phyloP scores from a whole-genome alignment of 2,113 vertebrate species.

The Balaenoptera acutorostrata region DNA sequence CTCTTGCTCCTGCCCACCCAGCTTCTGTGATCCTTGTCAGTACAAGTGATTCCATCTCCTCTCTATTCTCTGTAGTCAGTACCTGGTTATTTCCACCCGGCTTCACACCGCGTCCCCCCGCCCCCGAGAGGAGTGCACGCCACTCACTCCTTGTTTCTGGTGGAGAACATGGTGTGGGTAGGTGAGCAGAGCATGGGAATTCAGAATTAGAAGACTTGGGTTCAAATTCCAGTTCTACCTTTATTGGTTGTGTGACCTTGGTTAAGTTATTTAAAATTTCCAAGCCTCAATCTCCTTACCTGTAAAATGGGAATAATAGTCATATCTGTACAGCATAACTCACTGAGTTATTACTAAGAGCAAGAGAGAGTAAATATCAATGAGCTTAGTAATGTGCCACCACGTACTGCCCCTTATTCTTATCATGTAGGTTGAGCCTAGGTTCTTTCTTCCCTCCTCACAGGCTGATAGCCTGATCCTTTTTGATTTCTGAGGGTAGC shows the following conservation, averaged over 20 bases:
- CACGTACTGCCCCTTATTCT: rapidly evolving
- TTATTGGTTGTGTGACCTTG: neutral
- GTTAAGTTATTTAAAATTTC: neutral
- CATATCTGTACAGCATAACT: neutral
- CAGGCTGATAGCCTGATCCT: neutral
- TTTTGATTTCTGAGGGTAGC: neutral
- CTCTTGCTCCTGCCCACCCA: neutral
- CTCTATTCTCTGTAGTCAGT: neutral
- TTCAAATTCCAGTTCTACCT: neutral
- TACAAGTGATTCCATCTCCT: neutral
- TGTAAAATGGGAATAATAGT: neutral
- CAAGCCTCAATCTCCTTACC: neutral
- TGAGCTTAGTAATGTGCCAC: neutral
- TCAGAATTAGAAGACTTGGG: neutral
- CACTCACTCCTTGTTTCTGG: no score
- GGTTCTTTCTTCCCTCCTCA: neutral
- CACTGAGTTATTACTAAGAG: neutral
- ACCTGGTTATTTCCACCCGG: neutral
- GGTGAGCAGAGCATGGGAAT: neutral
- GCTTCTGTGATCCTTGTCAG: neutral
- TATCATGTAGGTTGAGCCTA: neutral
- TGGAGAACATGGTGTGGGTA: neutral
- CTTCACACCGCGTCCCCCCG: rapidly evolving
- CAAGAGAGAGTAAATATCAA: neutral
- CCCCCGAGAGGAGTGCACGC: rapidly evolving